Base-by-base conservation (phyloP, 2,113 vertebrate species). In the Istiophorus platypterus region DNA sequence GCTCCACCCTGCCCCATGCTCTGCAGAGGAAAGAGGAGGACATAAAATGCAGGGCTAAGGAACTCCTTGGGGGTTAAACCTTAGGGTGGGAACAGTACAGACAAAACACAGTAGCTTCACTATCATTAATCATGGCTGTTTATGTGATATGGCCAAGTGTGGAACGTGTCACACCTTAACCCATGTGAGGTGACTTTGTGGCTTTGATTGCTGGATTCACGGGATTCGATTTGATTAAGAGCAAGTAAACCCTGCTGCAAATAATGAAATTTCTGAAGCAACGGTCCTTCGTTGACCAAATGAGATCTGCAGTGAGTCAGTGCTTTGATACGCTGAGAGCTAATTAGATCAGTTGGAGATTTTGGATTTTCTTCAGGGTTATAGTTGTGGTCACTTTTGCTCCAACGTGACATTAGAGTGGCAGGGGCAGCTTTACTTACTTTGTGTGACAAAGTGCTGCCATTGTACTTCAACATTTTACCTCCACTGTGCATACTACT, bases 11-110 rank as follows among this genome's bases (percentile, higher is more conserved):
- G 77, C 82, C 80, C 78, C 59, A 45, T 81, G 66, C 81, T 92
- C 80, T 52, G 59, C 80, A 91, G 87, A 90, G 88, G 89, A 91
- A 90, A 91, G 91, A 93, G 76, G 80, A 89, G 82, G 89, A 93
- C 85, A 93, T 88, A 72, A 83, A 82, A 89, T 76, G 67, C 72
- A 76, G 64, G 56, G 58, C 66, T 79, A 41, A 86, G 83, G 58
- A 76, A 77, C 52, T 84, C 76, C 80, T 39, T 12, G 15, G 71
- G 77, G 88, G n/a, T 80, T 81, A 51, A 90, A 91, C 82, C 59
- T 86, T 76, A 65, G 81, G 85, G 79, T 83, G 78, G 83, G 88
- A 92, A 76, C 84, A 70, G 54, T 59, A 51, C 49, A 66, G 66
- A 80, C 82, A 76, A 71, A 82, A 81, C 72, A 84, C 34, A 5